Percentiles rank a stretch among this genome's conserved stretches.
Evolutionary conservation across 2,113 vertebrate species (phyloP).

Genomic region (Paracanthobrama guichenoti): DNA sequence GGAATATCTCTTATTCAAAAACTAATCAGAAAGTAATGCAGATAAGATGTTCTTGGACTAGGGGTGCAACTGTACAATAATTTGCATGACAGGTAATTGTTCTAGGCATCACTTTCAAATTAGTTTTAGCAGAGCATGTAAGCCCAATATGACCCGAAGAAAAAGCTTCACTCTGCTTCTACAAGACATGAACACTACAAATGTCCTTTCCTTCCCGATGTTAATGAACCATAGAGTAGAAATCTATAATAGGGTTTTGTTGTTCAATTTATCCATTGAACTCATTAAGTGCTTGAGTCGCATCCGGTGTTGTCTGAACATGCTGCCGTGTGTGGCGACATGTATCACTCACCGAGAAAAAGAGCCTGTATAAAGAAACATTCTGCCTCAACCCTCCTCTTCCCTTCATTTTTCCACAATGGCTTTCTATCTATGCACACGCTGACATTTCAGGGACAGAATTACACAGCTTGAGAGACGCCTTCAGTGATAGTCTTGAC

Average conservation of each 20-base stretch:
- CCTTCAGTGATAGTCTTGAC: conserved; percentile 61
- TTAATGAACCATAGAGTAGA: conserved; percentile 36
- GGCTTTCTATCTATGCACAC: conserved; percentile 50
- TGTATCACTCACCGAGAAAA: not conserved
- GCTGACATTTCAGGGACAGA: conserved; percentile 65
- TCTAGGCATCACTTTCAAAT: not conserved
- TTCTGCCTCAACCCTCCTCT: conserved; percentile 36
- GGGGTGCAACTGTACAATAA: not conserved
- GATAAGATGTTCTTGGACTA: not conserved
- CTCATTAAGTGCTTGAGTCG: conserved; percentile 15
- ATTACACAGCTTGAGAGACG: conserved; percentile 54
- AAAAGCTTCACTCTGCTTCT: not conserved
- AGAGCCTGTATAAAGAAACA: conserved; percentile 18
- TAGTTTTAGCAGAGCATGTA: not conserved
- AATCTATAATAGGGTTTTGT: conserved; percentile 51
- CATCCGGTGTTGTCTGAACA: conserved; percentile 20
- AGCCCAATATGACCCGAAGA: not conserved
- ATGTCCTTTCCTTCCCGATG: conserved; percentile 18
- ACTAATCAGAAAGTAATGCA: not conserved
- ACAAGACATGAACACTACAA: conserved; percentile 15
- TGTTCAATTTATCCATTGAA: conserved; percentile 41
- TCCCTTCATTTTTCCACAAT: conserved; percentile 28
- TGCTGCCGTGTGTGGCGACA: not conserved
- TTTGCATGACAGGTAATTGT: not conserved
- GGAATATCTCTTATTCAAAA: too few relatives aligned